phyloP scores from a whole-genome alignment of 2,113 vertebrate species.

The Macrotus californicus region DNA sequence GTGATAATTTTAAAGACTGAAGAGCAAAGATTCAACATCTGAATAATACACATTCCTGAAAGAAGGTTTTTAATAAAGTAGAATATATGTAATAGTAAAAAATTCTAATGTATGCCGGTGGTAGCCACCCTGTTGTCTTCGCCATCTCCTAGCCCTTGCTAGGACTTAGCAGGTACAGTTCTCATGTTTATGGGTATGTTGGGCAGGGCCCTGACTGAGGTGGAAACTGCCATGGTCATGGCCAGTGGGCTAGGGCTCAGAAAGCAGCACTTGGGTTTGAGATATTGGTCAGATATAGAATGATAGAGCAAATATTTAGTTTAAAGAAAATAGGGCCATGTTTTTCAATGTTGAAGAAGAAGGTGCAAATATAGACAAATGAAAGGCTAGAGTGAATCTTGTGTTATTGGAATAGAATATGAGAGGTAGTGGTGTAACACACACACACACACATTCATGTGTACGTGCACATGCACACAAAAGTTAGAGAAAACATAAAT shows the following conservation, averaged over 20 bases:
- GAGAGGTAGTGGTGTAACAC: not conserved
- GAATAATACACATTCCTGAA: not conserved
- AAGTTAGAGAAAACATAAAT: not conserved
- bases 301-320: not conserved
- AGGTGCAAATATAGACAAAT: not conserved
- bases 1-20: not conserved
- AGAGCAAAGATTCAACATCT: not conserved
- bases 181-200: too few relatives aligned
- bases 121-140: not conserved
- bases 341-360: not conserved
- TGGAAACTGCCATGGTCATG: rapidly evolving
- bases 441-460: rapidly evolving
- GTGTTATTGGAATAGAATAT: not conserved
- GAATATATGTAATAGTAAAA: not conserved
- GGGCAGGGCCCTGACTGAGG: not conserved
- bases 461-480: rapidly evolving
- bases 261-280: not conserved
- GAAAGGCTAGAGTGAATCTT: not conserved
- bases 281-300: not conserved
- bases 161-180: too few relatives aligned
- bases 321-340: not conserved
- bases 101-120: not conserved
- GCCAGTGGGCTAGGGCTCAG: not conserved
- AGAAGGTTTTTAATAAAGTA: not conserved
- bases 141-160: not conserved